These are phyloP conservation scores for Luffia ferchaultella DNA, from an alignment of 2,888 invertebrate genomes.

Conservation along the genomic window DNA sequence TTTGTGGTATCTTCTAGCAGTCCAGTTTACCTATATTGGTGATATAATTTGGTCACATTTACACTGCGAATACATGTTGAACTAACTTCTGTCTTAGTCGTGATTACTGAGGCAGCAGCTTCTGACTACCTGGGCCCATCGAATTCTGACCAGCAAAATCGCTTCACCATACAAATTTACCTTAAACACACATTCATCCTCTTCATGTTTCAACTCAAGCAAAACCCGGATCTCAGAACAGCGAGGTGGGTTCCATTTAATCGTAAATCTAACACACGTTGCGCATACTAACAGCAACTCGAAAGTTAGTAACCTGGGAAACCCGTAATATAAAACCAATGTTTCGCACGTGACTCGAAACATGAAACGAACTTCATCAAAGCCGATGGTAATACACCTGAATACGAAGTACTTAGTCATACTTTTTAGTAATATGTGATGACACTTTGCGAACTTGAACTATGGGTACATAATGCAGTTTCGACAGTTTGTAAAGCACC, in stretches of 20 bases:
- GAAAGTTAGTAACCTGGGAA: not conserved
- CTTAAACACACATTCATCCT: no score
- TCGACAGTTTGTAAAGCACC: no score
- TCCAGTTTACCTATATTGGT: no score
- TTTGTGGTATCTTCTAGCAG: no score
- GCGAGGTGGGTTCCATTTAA: slow-evolving; percentile 29
- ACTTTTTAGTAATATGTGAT: not conserved
- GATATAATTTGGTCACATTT: no score
- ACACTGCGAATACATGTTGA: no score
- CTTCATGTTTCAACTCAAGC: not conserved
- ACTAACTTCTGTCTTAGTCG: no score
- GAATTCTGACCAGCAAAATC: no score
- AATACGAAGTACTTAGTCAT: not conserved
- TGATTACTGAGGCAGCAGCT: no score
- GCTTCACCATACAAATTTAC: no score
- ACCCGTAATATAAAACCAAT: not conserved
- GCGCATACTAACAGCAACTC: slow-evolving; percentile 1
- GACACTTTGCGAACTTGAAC: not conserved
- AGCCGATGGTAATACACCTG: not conserved
- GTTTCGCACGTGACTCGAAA: not conserved
- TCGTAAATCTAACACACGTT: slow-evolving; percentile 34
- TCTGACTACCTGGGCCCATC: no score
- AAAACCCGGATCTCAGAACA: not conserved
- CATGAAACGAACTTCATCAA: not conserved
- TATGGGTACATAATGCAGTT: not conserved